A percentile compares a stretch with the other conserved stretches of the same genome.
These are phyloP conservation scores for Astropecten irregularis DNA, from an alignment of 53 echinoderm and acorn worm species.

Conservation along the genomic window DNA sequence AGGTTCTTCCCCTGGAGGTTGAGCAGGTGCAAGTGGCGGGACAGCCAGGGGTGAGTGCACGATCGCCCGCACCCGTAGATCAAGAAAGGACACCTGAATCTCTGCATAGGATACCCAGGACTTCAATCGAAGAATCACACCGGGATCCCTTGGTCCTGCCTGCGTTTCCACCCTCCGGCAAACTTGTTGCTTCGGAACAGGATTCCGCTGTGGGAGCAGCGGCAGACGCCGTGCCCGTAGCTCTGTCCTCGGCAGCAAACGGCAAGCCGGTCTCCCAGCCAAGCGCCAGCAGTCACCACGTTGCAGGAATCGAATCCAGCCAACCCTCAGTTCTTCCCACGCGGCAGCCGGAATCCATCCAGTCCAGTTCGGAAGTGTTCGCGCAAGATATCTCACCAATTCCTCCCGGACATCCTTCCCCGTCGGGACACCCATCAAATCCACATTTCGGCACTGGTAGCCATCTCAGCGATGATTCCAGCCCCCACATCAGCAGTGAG, in stretches of 20 bases:
- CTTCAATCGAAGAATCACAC: not conserved
- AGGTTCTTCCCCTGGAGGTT: not conserved
- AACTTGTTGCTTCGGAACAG: not conserved
- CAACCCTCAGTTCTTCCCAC: not conserved
- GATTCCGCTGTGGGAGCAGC: not conserved
- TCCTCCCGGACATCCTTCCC: not conserved
- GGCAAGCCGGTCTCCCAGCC: not conserved
- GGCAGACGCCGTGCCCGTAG: not conserved
- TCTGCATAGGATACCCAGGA: not conserved
- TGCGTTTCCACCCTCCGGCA: slow-evolving; percentile 17
- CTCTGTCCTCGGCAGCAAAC: not conserved
- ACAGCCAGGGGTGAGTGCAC: not conserved
- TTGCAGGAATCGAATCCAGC: not conserved
- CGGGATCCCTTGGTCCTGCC: not conserved
- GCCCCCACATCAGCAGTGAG: too few relatives aligned
- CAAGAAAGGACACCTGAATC: not conserved
- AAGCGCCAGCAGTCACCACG: slow-evolving; percentile 29
- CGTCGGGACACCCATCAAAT: too few relatives aligned
- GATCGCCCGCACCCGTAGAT: not conserved
- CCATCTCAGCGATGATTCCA: too few relatives aligned
- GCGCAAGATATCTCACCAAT: not conserved
- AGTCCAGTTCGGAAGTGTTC: too few relatives aligned
- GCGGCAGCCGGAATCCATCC: not conserved
- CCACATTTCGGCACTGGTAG: too few relatives aligned
- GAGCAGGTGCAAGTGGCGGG: not conserved